These are phyloP conservation scores for Halocynthia aurantium DNA, from an alignment of 23 tunicate species.

Conservation along the genomic window DNA sequence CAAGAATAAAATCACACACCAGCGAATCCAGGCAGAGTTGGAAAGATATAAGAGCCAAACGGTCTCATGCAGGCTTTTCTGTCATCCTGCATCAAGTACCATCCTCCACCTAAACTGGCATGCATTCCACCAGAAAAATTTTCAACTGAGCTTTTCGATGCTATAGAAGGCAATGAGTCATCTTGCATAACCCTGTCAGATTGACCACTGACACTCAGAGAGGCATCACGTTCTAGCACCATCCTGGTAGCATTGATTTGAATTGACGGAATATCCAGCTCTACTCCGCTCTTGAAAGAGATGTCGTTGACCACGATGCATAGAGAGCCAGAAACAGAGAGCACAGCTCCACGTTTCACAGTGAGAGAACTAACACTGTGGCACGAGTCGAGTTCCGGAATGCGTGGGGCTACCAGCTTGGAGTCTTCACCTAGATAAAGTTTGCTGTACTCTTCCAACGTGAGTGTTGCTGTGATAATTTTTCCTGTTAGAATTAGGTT, in stretches of 20 bases:
- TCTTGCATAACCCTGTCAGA: not conserved
- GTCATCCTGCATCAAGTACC: slow-evolving; percentile 9
- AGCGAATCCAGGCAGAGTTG: slow-evolving; percentile 10
- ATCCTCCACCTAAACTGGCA: slow-evolving; percentile 29
- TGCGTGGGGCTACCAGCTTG: not conserved
- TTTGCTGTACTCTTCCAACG: not conserved
- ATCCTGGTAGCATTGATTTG: slow-evolving; percentile 6
- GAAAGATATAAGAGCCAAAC: slow-evolving; percentile 11
- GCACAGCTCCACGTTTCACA: slow-evolving; percentile 8
- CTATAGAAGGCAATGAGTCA: slow-evolving; percentile 7
- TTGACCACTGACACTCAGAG: slow-evolving; percentile 22
- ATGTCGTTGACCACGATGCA: slow-evolving; percentile 15
- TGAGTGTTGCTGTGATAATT: slow-evolving; percentile 2
- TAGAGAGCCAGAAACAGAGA: not conserved
- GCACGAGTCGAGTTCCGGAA: not conserved
- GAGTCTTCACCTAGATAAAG: not conserved
- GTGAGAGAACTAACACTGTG: slow-evolving; percentile 17
- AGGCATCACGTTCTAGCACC: slow-evolving; percentile 3
- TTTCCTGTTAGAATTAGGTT: not conserved
- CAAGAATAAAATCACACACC: not conserved
- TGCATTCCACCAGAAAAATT: slow-evolving; percentile 19
- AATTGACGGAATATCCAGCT: not conserved
- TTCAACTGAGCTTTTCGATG: not conserved
- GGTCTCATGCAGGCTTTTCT: not conserved
- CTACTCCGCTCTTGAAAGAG: slow-evolving; percentile 18